Percentiles rank a stretch among this genome's conserved stretches.
Conservation (phyloP, 2,888 invertebrate species). For the Thumatha senex region DNA sequence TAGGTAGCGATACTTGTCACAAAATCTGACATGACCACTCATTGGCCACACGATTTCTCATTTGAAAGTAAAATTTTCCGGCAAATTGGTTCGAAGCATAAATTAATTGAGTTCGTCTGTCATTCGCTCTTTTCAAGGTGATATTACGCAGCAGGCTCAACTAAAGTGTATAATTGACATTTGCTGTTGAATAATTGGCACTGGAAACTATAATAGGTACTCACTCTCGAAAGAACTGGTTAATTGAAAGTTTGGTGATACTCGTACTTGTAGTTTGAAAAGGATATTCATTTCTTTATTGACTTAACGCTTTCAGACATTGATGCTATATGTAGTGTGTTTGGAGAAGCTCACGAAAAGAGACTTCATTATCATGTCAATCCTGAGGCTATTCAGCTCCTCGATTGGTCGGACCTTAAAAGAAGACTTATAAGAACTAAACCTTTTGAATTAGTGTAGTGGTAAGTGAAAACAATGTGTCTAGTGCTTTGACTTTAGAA, state of each 20-base stretch:
- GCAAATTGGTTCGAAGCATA: slow-evolving; percentile 8
- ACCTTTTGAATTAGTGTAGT: too few species aligned
- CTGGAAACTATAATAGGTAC: slow-evolving; percentile 21
- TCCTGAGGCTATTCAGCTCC: too few species aligned
- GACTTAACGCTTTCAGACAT: slow-evolving; percentile 2
- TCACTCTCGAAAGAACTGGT: slow-evolving; percentile 32
- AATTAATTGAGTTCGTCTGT: slow-evolving; percentile 22
- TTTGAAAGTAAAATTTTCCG: not conserved
- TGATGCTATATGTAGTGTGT: not conserved
- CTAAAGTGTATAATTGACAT: slow-evolving; percentile 31
- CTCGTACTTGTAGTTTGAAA: not conserved
- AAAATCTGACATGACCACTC: too few species aligned
- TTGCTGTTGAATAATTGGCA: slow-evolving; percentile 33
- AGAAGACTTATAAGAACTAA: too few species aligned
- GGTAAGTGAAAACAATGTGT: too few species aligned
- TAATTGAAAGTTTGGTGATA: slow-evolving; percentile 7
- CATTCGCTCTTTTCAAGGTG: slow-evolving; percentile 23
- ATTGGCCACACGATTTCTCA: too few species aligned
- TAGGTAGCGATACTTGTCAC: too few species aligned
- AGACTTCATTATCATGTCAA: too few species aligned
- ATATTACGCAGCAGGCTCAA: slow-evolving; percentile 14
- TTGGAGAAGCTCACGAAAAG: too few species aligned
- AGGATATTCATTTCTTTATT: not conserved
- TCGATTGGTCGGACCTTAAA: too few species aligned
- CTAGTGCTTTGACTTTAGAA: too few species aligned